Evolutionary conservation across 2,888 invertebrate species (phyloP).

Genomic region (Drosophila robusta): DNA sequence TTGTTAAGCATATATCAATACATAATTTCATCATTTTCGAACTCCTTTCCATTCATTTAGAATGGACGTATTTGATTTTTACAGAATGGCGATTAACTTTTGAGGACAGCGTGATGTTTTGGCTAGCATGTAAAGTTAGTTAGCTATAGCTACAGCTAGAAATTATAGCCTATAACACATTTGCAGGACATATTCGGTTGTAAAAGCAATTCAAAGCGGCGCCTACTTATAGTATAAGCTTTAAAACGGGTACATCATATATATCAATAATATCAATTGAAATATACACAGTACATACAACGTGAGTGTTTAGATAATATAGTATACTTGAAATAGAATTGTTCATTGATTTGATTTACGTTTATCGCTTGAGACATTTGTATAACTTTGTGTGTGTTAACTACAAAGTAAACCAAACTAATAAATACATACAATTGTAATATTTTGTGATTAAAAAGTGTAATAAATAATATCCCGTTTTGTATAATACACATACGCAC

Average conservation of each 20-base stretch:
- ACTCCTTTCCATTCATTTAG: constrained; percentile 12
- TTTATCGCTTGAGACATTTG: constrained; percentile 27
- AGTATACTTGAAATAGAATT: constrained; percentile 29
- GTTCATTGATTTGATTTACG: constrained; percentile 30
- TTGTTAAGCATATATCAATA: constrained; percentile 72
- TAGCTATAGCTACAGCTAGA: constrained; percentile 27
- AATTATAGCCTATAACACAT: constrained; percentile 64
- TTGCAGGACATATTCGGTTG: constrained; percentile 69
- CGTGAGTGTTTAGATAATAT: constrained; percentile 28
- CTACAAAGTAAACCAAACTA: constrained; percentile 31
- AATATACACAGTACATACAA: constrained; percentile 40
- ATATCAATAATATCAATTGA: constrained; percentile 26
- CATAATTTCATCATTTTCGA: constrained; percentile 48
- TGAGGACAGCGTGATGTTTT: constrained; percentile 45
- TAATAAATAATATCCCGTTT: constrained; percentile 69
- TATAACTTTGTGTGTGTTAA: constrained; percentile 23
- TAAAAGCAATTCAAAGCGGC: constrained; percentile 68
- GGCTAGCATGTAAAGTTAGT: constrained; percentile 35
- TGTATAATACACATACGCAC: constrained; percentile 25
- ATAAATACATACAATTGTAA: constrained; percentile 44
- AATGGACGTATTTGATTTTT: constrained; percentile 35
- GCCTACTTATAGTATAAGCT: constrained; percentile 59
- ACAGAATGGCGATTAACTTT: constrained; percentile 46
- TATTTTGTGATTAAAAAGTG: constrained; percentile 48
- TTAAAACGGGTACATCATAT: constrained; percentile 34